Base-by-base conservation (phyloP, 2,113 vertebrate genomes). In the Campylomormyrus tamandua region DNA sequence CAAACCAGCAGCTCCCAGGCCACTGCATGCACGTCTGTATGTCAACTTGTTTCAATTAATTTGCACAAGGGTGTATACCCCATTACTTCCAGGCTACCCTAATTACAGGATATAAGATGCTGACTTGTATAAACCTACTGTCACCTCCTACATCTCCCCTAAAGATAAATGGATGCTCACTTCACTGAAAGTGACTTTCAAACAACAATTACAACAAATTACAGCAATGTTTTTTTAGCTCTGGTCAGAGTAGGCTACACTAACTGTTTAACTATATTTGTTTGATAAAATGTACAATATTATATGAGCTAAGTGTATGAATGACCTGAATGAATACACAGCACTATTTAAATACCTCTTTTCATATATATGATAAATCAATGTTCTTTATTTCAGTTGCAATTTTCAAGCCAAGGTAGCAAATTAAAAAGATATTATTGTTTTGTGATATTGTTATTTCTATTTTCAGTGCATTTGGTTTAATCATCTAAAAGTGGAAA, bases 91-190 rank as follows among this genome's bases (percentile, higher is more conserved):
- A 9, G 21, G 31, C 35, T n/a, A 83, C 74, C 31, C n/a, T 89
- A 89, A 89, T 89, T 83, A 89, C 49, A 77, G 77, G 77, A 83
- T 89, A 58, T 84, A 83, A 83, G 42, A 89, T 27, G 48, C 88
- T 89, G 74, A 83, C 50, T 74, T 89, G 77, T 89, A n/a, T 84
- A 35, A 49, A 89, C 83, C 53, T 83, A 56, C 83, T 50, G 2
- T 50, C 19, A 24, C n/a, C 39, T 39, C 45, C 56, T 5, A 46
- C 5, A 45, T 21, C 45, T n/a, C 39, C 8, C n/a, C 31, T 24
- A 11, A 84, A 84, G 74, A 89, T 89, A 83, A 84, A 89, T 58
- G 7, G 10, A 50, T 31, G 77, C 50, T 50, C 49, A 31, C 24
- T 89, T 89, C 52, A 89, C 58, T 89, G 53, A 89, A 80, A 45